Percentiles rank a stretch among this genome's conserved stretches.
Conservation (phyloP, 1,140 invertebrate genomes). For the Lepidostoma basale region DNA sequence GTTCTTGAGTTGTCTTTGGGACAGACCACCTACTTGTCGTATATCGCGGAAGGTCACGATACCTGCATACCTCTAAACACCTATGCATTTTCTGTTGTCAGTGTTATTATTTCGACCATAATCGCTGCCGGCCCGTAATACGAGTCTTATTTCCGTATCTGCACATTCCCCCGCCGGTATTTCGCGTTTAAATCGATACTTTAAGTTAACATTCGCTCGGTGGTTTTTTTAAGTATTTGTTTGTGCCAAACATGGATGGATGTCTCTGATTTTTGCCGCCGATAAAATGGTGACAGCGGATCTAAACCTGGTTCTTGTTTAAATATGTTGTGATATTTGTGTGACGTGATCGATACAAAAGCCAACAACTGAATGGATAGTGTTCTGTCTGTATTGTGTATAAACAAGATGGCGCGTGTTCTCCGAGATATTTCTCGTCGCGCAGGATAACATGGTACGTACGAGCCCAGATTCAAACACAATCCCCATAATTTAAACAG, state of each 20-base stretch:
- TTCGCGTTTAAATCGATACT: constrained; percentile 31
- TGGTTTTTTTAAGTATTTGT: constrained; percentile 16
- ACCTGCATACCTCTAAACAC: constrained; percentile 32
- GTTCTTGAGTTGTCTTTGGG: constrained; percentile 22
- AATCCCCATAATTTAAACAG: neutral
- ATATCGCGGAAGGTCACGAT: constrained; percentile 24
- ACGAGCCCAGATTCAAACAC: neutral
- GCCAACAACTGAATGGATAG: constrained; percentile 25
- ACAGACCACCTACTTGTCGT: constrained; percentile 19
- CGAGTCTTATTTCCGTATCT: neutral
- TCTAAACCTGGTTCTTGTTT: neutral
- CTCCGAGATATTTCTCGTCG: constrained; percentile 27
- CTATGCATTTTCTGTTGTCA: constrained; percentile 20
- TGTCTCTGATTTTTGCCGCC: constrained; percentile 3
- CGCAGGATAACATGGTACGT: constrained; percentile 34
- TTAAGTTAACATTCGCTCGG: constrained; percentile 28
- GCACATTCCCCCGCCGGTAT: constrained; percentile 6
- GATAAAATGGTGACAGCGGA: neutral
- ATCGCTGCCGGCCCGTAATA: neutral
- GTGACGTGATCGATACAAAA: constrained; percentile 28
- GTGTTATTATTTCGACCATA: neutral
- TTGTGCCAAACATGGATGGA: constrained; percentile 15
- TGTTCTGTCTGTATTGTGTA: constrained; percentile 33
- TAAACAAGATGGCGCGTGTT: constrained; percentile 37
- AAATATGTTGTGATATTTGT: constrained; percentile 19